Conservation (phyloP, 2,888 invertebrate species). For the Pheosia tremula region DNA sequence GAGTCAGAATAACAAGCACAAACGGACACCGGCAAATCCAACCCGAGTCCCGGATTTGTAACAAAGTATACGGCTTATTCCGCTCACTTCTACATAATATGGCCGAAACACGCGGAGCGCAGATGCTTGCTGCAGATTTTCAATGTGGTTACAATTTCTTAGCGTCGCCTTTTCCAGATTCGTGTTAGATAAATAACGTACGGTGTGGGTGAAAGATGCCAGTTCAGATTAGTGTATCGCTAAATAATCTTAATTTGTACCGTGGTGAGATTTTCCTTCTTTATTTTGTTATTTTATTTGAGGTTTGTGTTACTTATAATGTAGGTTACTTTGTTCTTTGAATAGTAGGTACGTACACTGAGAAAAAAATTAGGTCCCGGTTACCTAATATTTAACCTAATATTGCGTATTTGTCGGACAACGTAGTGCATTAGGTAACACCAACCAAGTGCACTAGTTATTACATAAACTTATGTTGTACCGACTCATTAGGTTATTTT, state of each 20-base stretch:
- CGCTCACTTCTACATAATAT: slow-evolving; percentile 69
- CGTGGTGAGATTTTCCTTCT: slow-evolving; percentile 11
- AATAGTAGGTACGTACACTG: too few species aligned
- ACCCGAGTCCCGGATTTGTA: slow-evolving; percentile 75
- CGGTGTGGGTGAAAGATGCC: slow-evolving; percentile 26
- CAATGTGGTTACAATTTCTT: slow-evolving; percentile 62
- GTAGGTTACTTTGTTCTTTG: not conserved
- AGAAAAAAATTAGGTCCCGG: too few species aligned
- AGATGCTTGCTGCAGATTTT: slow-evolving; percentile 65
- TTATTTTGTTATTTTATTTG: slow-evolving; percentile 3
- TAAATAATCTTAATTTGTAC: slow-evolving; percentile 14
- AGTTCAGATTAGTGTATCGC: slow-evolving; percentile 19
- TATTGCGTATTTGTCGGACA: too few species aligned
- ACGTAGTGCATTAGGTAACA: too few species aligned
- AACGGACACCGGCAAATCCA: slow-evolving; percentile 76
- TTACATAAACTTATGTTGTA: too few species aligned
- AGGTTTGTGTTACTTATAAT: not conserved
- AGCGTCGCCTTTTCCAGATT: slow-evolving; percentile 41
- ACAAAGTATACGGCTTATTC: slow-evolving; percentile 71
- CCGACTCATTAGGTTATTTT: too few species aligned
- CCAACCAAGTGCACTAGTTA: too few species aligned
- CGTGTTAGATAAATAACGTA: slow-evolving; percentile 32
- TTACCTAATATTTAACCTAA: too few species aligned
- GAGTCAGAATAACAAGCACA: slow-evolving; percentile 72
- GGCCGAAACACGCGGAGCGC: slow-evolving; percentile 61